Evolutionary conservation across 2,797 vertebrate genomes (phyloP), one percentile per base, ranked within the genome.

Genomic region (Tapera naevia): DNA sequence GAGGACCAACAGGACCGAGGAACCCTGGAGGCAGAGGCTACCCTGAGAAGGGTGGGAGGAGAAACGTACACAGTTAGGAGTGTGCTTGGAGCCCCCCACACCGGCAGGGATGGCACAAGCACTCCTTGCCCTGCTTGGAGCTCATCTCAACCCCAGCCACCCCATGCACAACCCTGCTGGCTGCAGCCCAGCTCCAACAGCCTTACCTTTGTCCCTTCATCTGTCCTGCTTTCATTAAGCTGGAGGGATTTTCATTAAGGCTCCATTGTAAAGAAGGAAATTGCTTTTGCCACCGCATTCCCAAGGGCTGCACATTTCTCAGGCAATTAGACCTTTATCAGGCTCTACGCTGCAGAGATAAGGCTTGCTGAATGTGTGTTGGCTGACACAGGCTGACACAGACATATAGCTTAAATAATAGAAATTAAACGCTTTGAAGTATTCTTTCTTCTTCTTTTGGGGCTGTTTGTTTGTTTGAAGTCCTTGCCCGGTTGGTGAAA

Each of bases 261-360:
- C 45, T 81, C 51, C 32, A 15, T 16, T 70, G 76, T 76, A 69
- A 62, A 70, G 82, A 78, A 79, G 82, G 92, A 94, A 95, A 93
- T 91, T 81, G 82, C 51, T 92, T 91, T 81, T 93, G 92, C 56
- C 70, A 46, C 82, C 48, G 56, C 25, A 9, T 60, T 84, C 80
- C 89, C 91, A 43, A 57, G 78, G 67, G 82, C 60, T 79, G 54
- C 18, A 17, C 43, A 1, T 79, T 89, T 91, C 87, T 94, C 57
- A 33, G 61, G 76, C 82, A 92, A 60, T 84, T 75, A 89, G 75
- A 48, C 54, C 70, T 88, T 93, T 85, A 91, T 86, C 92, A 70
- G 71, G 61, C 73, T 78, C 22, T 22, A 27, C 0, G 1, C 39
- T 61, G 57, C 27, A 80, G 75, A 91, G 91, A 88, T 89, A 91